Base-by-base conservation (phyloP, 2,113 vertebrate species). In the Opisthocomus hoazin region DNA sequence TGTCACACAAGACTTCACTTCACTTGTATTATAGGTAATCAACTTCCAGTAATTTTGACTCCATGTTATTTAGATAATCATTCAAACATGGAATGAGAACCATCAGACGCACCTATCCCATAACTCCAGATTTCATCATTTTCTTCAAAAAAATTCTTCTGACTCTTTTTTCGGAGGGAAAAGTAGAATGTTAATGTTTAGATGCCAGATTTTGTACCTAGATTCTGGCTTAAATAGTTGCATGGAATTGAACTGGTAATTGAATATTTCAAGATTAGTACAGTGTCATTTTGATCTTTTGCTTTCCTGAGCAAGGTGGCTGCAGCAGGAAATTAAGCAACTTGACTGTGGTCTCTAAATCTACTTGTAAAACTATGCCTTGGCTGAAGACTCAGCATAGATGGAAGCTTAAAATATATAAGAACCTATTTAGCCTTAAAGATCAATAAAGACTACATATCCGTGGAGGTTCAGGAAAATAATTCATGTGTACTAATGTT, bases 1-100 rank as follows among this genome's bases (percentile, higher is more conserved):
- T 93, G 93, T 93, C 93, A 93, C n/a, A 41, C 34, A 84, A 84
- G 30, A 14, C 43, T 89, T 92, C 60, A 63, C 43, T 89, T 92
- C 60, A 63, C 17, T 91, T 93, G 76, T 71, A 74, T 90, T 94
- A 96, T 57, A 56, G n/a, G 13, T 56, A 29, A 81, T 66, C 43
- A 71, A 2, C 29, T 82, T 46, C 20, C 45, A 39, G 57, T 74
- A 88, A 81, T 84, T 94, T 94, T 94, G 54, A 85, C 71, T 79
- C 58, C 65, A n/a, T 61, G 26, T 85, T 84, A 66, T 87, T 87
- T 90, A 89, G 76, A 84, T 56, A 93, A 79, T 32, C n/a, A 56
- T 60, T 94, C 71, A 75, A 89, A 84, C 18, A 41, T 12, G 37
- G 48, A 89, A 45, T 78, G 65, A 89, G 68, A 87, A 56, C 46